phyloP scores from a whole-genome alignment of 2,888 invertebrate genomes.

The Carpatolechia fugitivella region DNA sequence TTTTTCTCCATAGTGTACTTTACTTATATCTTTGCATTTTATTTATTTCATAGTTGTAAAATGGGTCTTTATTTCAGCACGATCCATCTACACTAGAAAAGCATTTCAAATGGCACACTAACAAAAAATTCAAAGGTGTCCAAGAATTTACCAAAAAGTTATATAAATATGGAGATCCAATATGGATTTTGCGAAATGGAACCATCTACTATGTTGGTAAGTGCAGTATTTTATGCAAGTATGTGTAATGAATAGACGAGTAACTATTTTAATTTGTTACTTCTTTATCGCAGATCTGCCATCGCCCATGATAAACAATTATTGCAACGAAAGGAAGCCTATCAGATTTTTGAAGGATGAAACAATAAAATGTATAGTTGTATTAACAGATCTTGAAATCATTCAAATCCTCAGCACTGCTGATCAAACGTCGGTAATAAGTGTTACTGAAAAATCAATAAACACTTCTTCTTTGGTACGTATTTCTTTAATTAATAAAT shows the following conservation, averaged over 20 bases:
- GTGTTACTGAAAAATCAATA: constrained; percentile 43
- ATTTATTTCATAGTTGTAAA: too few species aligned
- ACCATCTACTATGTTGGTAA: constrained; percentile 52
- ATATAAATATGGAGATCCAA: constrained; percentile 48
- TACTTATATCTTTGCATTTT: too few species aligned
- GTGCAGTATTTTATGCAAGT: constrained; percentile 16
- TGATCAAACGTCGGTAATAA: constrained; percentile 48
- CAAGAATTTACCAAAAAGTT: constrained; percentile 42
- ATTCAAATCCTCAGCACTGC: constrained; percentile 48
- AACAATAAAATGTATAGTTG: constrained; percentile 50
- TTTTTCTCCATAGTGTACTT: too few species aligned
- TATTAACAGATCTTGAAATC: constrained; percentile 60
- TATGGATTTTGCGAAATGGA: constrained; percentile 57
- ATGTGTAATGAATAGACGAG: background rate
- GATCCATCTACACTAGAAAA: constrained; percentile 27
- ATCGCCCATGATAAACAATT: constrained; percentile 45
- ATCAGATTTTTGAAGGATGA: constrained; percentile 55
- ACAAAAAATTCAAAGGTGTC: constrained; percentile 22
- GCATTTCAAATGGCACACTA: constrained; percentile 46
- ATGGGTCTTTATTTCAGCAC: constrained; percentile 41
- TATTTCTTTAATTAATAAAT: too few species aligned
- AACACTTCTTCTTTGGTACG: constrained; percentile 53
- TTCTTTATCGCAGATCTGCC: constrained; percentile 55
- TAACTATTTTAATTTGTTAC: background rate
- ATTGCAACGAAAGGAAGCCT: constrained; percentile 52